phyloP scores from a whole-genome alignment of 2,888 invertebrate genomes.

The Corythucha ciliata region DNA sequence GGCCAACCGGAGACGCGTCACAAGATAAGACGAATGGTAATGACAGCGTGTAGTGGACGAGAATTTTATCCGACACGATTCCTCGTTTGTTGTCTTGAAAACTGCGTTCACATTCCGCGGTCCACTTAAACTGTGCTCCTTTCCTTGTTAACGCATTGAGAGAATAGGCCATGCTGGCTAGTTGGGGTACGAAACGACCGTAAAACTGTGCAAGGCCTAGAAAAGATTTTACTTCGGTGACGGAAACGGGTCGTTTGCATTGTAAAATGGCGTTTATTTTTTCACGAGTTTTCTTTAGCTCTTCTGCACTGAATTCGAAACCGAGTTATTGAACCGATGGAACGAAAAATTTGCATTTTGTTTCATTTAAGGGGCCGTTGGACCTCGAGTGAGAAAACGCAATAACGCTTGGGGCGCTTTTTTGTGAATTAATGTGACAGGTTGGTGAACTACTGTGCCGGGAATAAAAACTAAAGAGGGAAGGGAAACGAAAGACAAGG shows the following conservation, averaged over 20 bases:
- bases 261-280: constrained; percentile 7
- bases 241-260: constrained; percentile 3
- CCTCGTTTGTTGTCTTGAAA: constrained; percentile 12
- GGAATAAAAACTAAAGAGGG: too few relatives aligned
- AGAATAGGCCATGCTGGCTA: constrained; percentile 5
- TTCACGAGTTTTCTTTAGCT: constrained; percentile 11
- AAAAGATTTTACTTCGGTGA: constrained; percentile 10
- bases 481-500: too few relatives aligned
- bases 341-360: too few relatives aligned
- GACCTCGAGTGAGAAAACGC: too few relatives aligned
- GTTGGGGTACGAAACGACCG: constrained; percentile 9
- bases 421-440: too few relatives aligned
- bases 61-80: constrained; percentile 4
- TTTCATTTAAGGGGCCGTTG: too few relatives aligned
- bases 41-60: constrained; percentile 1
- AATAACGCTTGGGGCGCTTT: too few relatives aligned
- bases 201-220: constrained; percentile 20
- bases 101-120: not conserved
- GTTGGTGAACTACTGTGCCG: too few relatives aligned
- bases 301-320: too few relatives aligned
- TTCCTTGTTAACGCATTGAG: constrained; percentile 8
- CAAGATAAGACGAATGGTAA: constrained; percentile 12
- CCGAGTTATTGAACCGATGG: too few relatives aligned
- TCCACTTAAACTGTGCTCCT: constrained; percentile 12
- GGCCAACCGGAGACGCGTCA: constrained; percentile 16